Percentiles rank a stretch among this genome's conserved stretches.
Evolutionary conservation across 2,113 vertebrate species (phyloP).

Genomic region (Hippocampus comes): DNA sequence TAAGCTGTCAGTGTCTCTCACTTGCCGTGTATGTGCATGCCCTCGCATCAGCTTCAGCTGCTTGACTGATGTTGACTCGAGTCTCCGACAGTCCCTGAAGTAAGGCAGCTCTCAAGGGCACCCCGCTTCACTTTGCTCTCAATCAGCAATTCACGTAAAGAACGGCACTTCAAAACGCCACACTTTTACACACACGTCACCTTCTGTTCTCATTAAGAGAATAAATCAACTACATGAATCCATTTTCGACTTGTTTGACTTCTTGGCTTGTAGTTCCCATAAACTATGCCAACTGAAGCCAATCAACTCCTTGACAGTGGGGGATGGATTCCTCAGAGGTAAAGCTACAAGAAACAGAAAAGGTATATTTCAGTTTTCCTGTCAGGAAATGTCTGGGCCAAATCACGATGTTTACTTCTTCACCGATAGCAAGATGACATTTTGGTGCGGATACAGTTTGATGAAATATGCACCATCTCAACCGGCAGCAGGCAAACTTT

Average conservation of each 20-base stretch:
- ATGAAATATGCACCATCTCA: not conserved
- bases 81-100: constrained; percentile 17
- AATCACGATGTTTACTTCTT: not conserved
- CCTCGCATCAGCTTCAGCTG: constrained; percentile 33
- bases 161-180: not conserved
- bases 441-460: not conserved
- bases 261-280: not conserved
- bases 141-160: constrained; percentile 4
- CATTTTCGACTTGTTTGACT: not conserved
- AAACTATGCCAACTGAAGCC: not conserved
- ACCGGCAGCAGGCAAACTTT: not conserved
- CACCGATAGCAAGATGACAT: not conserved
- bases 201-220: not conserved
- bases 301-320: not conserved
- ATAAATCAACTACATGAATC: not conserved
- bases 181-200: not conserved
- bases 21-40: constrained; percentile 35
- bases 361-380: not conserved
- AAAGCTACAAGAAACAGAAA: not conserved
- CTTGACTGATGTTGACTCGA: constrained; percentile 43
- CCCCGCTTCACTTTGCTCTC: constrained; percentile 22
- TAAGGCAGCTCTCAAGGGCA: constrained; percentile 44
- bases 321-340: not conserved
- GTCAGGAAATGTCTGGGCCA: not conserved
- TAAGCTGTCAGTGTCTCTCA: not conserved